A percentile compares a stretch with the other conserved stretches of the same genome.
phyloP scores from a whole-genome alignment of 2,888 invertebrate species.

The Pammene fasciana region DNA sequence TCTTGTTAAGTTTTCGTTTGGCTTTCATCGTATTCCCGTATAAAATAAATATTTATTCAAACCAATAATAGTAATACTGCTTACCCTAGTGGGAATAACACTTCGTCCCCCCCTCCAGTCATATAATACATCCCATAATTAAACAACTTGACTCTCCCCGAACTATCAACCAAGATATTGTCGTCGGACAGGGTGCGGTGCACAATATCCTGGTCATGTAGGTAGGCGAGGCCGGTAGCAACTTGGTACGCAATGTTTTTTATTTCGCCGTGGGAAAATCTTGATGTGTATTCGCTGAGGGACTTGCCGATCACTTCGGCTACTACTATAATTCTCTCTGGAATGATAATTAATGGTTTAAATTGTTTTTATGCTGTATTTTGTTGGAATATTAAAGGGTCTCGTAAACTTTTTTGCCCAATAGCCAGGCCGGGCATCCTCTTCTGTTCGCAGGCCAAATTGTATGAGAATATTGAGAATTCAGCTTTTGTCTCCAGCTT shows the following conservation, averaged over 20 bases:
- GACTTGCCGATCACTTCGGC: constrained; percentile 90
- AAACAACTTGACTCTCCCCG: constrained; percentile 91
- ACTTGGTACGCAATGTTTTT: constrained; percentile 88
- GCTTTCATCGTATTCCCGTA: too few relatives aligned
- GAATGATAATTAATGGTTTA: too few relatives aligned
- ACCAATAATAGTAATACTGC: constrained; percentile 47
- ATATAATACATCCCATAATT: constrained; percentile 97
- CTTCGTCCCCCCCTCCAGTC: constrained; percentile 93
- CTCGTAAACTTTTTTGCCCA: too few relatives aligned
- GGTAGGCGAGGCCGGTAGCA: constrained; percentile 87
- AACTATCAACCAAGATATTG: constrained; percentile 90
- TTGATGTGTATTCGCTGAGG: constrained; percentile 80
- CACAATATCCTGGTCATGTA: constrained; percentile 88
- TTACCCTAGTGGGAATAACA: constrained; percentile 94
- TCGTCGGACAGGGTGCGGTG: constrained; percentile 92
- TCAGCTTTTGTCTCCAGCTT: too few relatives aligned
- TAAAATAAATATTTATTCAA: background rate
- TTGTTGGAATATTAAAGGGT: too few relatives aligned
- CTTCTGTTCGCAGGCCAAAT: too few relatives aligned
- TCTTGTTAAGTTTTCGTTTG: too few relatives aligned
- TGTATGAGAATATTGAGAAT: too few relatives aligned
- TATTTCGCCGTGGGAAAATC: constrained; percentile 77
- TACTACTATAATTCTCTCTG: constrained; percentile 92
- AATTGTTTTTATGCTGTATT: too few relatives aligned
- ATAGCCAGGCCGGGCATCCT: too few relatives aligned